Conservation (phyloP, 1,140 invertebrate species). For the Spodoptera frugiperda region DNA sequence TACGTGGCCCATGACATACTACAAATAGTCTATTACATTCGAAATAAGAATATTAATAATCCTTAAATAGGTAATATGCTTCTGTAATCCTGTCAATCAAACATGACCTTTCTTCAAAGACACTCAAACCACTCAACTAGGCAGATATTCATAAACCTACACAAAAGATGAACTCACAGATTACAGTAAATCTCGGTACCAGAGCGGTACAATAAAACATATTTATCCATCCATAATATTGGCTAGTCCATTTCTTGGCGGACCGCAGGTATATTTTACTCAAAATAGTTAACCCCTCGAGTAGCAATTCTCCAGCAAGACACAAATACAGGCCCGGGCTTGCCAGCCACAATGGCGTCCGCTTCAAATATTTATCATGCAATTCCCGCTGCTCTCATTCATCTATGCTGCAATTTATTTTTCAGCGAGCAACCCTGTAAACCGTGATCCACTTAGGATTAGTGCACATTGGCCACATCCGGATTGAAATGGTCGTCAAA, state of each 20-base stretch:
- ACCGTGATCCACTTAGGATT: constrained; percentile 43
- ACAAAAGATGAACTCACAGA: no score
- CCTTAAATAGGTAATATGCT: no score
- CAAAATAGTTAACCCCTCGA: constrained; percentile 30
- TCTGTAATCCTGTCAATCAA: no score
- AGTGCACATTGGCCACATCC: constrained; percentile 29
- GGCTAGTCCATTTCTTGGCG: constrained; percentile 4
- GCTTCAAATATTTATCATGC: constrained; percentile 71
- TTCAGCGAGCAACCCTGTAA: constrained; percentile 51
- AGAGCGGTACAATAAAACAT: constrained; percentile 7
- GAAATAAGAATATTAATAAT: no score
- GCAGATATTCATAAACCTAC: no score
- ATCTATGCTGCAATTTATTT: constrained; percentile 68
- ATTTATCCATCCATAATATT: constrained; percentile 27
- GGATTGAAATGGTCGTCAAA: no score
- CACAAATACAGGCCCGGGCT: constrained; percentile 37
- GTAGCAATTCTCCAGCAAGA: constrained; percentile 28
- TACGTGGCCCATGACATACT: no score
- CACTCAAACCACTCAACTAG: no score
- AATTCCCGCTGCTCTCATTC: constrained; percentile 66
- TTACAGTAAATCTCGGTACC: background rate
- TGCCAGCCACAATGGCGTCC: constrained; percentile 52
- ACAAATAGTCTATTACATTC: no score
- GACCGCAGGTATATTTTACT: constrained; percentile 32
- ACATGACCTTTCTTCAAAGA: no score